Conservation (phyloP, 2,113 vertebrate genomes). For the Hydrolagus affinis region DNA sequence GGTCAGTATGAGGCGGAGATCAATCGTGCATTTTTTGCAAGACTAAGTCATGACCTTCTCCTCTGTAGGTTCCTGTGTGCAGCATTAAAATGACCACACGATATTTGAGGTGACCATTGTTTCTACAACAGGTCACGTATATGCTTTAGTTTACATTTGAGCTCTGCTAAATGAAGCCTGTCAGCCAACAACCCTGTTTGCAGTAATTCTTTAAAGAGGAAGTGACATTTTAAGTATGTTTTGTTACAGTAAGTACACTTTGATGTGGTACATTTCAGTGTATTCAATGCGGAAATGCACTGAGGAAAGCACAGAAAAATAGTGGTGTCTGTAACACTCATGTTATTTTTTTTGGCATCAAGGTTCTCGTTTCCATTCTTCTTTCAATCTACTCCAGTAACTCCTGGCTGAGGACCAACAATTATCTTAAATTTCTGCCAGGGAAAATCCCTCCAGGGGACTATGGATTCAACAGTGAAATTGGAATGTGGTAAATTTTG, state of each 20-base stretch:
- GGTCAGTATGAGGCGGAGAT: not conserved
- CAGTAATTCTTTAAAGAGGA: not conserved
- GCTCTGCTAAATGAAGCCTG: no score
- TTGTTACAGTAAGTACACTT: not conserved
- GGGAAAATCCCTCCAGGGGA: not conserved
- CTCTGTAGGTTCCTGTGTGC: not conserved
- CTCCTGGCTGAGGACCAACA: not conserved
- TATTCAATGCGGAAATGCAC: not conserved
- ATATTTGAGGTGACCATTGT: not conserved
- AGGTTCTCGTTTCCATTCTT: slow-evolving; percentile 16
- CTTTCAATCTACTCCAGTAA: not conserved
- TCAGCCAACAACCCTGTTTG: not conserved
- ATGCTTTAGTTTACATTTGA: no score
- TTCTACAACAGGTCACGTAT: not conserved
- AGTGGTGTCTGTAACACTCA: no score
- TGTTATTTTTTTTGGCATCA: no score
- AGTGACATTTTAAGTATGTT: not conserved
- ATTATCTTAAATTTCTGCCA: not conserved
- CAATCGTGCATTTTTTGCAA: not conserved
- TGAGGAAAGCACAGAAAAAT: not conserved
- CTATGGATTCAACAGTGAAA: not conserved
- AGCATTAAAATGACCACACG: not conserved
- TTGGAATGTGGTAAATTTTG: not conserved
- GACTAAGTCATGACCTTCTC: not conserved
- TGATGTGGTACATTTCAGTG: not conserved